phyloP scores from a whole-genome alignment of 2,797 vertebrate species.

The Chelonia mydas region DNA sequence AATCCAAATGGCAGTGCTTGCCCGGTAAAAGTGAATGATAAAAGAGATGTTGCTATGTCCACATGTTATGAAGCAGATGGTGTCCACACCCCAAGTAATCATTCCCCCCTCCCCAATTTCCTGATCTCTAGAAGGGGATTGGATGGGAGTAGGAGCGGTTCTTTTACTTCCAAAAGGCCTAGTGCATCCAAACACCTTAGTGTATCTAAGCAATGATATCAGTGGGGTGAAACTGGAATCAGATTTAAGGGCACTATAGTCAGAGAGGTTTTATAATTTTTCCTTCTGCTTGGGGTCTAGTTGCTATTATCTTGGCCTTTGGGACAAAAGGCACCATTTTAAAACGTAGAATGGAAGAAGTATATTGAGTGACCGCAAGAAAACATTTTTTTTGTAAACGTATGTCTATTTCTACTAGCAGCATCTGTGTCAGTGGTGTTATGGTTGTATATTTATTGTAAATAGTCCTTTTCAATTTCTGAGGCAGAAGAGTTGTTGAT shows the following conservation, averaged over 20 bases:
- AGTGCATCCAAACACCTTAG: neutral
- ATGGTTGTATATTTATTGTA: neutral
- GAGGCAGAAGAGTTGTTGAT: neutral
- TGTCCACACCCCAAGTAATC: neutral
- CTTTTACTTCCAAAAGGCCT: neutral
- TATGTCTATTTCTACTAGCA: neutral
- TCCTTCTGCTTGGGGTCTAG: neutral
- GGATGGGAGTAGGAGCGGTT: neutral
- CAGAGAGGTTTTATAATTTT: neutral
- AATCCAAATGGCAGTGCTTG: neutral
- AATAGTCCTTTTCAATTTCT: neutral
- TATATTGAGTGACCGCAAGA: neutral
- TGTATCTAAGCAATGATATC: neutral
- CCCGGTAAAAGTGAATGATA: neutral
- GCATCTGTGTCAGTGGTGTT: neutral
- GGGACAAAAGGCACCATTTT: neutral
- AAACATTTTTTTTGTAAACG: neutral
- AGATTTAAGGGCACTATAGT: neutral
- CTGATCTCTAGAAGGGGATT: neutral
- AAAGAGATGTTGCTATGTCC: neutral
- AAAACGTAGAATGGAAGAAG: neutral
- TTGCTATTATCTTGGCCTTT: neutral
- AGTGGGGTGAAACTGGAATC: neutral
- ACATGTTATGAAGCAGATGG: neutral
- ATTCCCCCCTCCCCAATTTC: fast-evolving